Percentiles rank a stretch among this genome's conserved stretches.
These are phyloP conservation scores for Seriola dumerili DNA, from an alignment of 2,113 vertebrate species.

Conservation along the genomic window DNA sequence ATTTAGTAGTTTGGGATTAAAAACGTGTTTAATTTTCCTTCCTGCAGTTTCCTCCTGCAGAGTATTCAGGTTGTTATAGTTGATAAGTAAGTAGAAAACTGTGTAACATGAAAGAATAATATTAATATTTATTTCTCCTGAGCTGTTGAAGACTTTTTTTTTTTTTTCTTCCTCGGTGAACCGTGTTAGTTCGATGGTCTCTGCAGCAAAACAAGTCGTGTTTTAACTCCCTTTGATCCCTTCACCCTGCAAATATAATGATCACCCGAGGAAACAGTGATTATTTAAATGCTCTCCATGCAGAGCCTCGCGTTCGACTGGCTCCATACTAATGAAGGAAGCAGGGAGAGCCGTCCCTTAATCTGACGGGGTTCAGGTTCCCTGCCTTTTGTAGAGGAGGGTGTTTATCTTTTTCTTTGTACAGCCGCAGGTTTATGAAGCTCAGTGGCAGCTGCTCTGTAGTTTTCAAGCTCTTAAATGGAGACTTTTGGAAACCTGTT, in stretches of 20 bases:
- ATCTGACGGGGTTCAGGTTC: not conserved
- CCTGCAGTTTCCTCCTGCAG: too few species aligned
- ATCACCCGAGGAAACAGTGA: conserved; percentile 33
- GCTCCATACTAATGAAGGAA: conserved; percentile 8
- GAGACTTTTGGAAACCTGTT: too few species aligned
- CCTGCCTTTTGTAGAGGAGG: too few species aligned
- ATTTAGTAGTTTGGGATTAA: not conserved
- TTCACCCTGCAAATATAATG: conserved; percentile 17
- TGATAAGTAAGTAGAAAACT: too few species aligned
- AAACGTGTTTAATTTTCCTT: too few species aligned
- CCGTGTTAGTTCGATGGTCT: not conserved
- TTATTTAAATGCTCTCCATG: conserved; percentile 24
- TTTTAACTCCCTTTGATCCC: conserved; percentile 41
- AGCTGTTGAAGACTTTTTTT: not conserved
- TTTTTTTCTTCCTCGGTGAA: not conserved
- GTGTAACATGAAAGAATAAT: too few species aligned
- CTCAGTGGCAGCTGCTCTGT: too few species aligned
- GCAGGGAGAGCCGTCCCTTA: not conserved
- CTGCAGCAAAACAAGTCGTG: not conserved
- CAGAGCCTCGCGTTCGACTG: not conserved
- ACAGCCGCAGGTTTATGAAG: too few species aligned
- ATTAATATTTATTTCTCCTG: not conserved
- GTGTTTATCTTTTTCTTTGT: too few species aligned
- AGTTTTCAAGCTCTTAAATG: too few species aligned
- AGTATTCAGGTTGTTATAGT: too few species aligned